A percentile compares a stretch with the other conserved stretches of the same genome.
These are phyloP conservation scores for Meloe dianella DNA, from an alignment of 2,888 invertebrate species.

Conservation along the genomic window DNA sequence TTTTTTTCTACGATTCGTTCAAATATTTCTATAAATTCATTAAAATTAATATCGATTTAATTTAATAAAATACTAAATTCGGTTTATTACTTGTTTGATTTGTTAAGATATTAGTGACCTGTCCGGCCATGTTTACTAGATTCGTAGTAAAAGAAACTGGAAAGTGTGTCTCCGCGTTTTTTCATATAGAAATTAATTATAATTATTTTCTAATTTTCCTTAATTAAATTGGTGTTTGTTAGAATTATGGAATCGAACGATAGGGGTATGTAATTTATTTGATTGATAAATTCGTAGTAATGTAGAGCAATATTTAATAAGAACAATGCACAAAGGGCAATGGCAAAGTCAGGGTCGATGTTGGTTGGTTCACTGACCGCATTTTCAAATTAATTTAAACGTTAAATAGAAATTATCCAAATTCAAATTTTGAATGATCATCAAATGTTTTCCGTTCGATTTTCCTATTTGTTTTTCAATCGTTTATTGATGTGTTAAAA, in stretches of 20 bases:
- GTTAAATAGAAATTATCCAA: background rate
- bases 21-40: background rate
- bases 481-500: too few relatives aligned
- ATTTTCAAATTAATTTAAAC: slow-evolving; percentile 50
- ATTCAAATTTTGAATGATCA: background rate
- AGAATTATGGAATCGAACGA: slow-evolving; percentile 53
- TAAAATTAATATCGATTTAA: background rate
- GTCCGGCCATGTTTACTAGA: slow-evolving; percentile 57
- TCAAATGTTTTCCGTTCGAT: background rate
- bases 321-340: slow-evolving; percentile 62
- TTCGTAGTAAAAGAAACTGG: slow-evolving; percentile 36
- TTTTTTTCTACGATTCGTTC: background rate
- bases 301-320: slow-evolving; percentile 40
- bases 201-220: slow-evolving; percentile 13
- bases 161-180: slow-evolving; percentile 53
- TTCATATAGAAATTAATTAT: slow-evolving; percentile 47
- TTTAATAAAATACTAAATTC: background rate
- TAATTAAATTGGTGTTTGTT: slow-evolving; percentile 24
- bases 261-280: slow-evolving; percentile 50
- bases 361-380: slow-evolving; percentile 68
- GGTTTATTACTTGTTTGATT: background rate
- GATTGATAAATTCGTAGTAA: background rate
- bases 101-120: slow-evolving; percentile 4
- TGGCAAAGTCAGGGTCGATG: slow-evolving; percentile 68
- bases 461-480: background rate